Evolutionary conservation across 2,888 invertebrate species (phyloP), one percentile per base, ranked within the genome.

Genomic region (Lymantria dispar): DNA sequence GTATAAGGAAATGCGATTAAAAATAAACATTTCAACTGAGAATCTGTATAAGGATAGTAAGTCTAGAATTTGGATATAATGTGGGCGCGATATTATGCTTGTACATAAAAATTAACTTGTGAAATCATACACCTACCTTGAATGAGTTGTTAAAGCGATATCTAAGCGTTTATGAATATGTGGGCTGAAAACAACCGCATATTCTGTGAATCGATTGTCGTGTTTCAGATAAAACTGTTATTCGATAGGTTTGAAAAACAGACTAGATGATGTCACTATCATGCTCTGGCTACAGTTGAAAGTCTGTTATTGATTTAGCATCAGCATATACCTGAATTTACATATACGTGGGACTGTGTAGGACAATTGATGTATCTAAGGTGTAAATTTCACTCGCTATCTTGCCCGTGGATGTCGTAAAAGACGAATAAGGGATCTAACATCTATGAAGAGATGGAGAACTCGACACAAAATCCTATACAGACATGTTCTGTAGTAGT

Each of bases 191-290:
- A 69, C 38, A 54, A 58, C 52, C 41, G 46, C 36, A 30, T 36
- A 52, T 65, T 60, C 62, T 49, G 37, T 60, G 58, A 60, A 68
- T 31, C 47, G 55, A 54, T 55, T 49, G 52, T 11, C 36, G 37
- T 37, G 47, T 47, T 56, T 39, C 47, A 49, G 61, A 58, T 60
- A 58, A 60, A 56, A 61, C 3, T 45, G 12, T 60, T 51, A 65
- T 52, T 48, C 54, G 58, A 67, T 58, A 58, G 44, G 52, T 51
- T 54, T 46, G 53, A 50, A 60, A 33, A 60, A 58, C 56, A 47
- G 52, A 42, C 40, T 46, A 60, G n/a, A 62, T 75, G 73, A 74
- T 69, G 62, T 76, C 74, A 74, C 63, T 54, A 57, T 36, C 50
- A 45, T 12, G 40, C 37, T 57, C 50, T 50, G 45, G 43, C 60